Evolutionary conservation across 2,113 vertebrate species (phyloP), one percentile per base, ranked within the genome.

Genomic region (Pogonocichla stellata): DNA sequence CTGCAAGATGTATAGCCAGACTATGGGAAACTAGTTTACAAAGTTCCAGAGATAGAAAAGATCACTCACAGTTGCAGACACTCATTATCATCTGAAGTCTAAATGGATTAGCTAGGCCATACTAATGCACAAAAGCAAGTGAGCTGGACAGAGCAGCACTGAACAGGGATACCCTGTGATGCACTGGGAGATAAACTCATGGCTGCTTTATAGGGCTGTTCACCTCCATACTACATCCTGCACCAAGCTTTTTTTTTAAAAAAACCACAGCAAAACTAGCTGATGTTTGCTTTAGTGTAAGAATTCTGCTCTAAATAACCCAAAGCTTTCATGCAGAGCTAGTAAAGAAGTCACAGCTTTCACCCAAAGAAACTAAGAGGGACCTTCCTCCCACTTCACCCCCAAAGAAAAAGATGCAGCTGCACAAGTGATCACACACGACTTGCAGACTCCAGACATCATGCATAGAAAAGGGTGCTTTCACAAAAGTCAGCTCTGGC

Each of bases 351-450:
- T 58, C 57, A 54, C 33, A 86, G 36, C 34, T 79, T 81, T 60
- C 82, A 86, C 14, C 3, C 12, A 24, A 42, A 50, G 40, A 91
- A 47, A 54, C 45, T 24, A 56, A 86, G 42, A 61, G 4, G 20
- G 22, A 58, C 5, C 3, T 36, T 47, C 6, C 3, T 7, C 5
- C 8, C 19, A 12, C 14, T 45, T 45, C 16, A 54, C 8, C 6
- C 8, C 3, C 5, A 5, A 80, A 88, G 33, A 79, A 84, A 48
- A 0, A 82, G 12, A 54, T 33, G 25, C 40, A 70, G 60, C 50
- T 31, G 20, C 47, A 77, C 4, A 86, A 73, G 9, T 0, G 0
- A 77, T 3, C 4, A 9, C 12, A 62, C 0, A 1, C 11, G 12
- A 45, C 38, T 40, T 61, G 43, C 51, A 69, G 73, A n/a, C 10